Conservation (phyloP, 2,888 invertebrate species). For the Sminthurides aquaticus region DNA sequence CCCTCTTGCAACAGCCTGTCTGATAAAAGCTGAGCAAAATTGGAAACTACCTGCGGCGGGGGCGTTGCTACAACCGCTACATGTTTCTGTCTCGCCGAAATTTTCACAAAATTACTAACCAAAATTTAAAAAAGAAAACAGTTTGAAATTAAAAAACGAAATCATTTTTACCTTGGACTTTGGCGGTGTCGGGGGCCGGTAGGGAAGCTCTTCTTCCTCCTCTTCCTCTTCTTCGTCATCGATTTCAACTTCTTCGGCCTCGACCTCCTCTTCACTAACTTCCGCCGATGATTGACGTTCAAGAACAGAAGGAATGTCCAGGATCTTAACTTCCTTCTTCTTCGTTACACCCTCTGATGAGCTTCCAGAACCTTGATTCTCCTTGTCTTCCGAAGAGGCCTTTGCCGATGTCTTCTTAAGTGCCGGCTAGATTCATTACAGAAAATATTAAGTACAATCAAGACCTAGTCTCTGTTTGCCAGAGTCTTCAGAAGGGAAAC, state of each 20-base stretch:
- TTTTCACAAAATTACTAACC: background rate
- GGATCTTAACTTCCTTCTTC: conserved; percentile 36
- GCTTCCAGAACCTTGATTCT: conserved; percentile 9
- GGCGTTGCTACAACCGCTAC: conserved; percentile 1
- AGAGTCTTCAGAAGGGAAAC: no score
- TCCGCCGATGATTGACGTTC: conserved; percentile 31
- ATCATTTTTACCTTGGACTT: conserved; percentile 20
- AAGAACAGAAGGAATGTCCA: conserved; percentile 13
- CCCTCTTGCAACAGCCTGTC: conserved; percentile 9
- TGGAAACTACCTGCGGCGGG: conserved; percentile 6
- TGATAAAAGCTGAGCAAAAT: conserved; percentile 10
- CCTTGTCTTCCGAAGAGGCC: conserved; percentile 11
- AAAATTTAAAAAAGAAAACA: background rate
- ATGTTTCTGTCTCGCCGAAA: background rate
- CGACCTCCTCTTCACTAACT: conserved; percentile 45
- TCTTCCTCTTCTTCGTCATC: conserved; percentile 40
- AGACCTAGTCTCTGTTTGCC: no score
- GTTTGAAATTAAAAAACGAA: background rate
- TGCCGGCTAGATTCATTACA: no score
- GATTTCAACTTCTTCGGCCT: conserved; percentile 44
- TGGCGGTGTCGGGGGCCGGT: conserved; percentile 45
- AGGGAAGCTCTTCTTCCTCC: conserved; percentile 46
- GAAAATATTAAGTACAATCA: no score
- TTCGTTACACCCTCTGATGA: background rate
- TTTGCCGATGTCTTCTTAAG: conserved; percentile 8